A percentile compares a stretch with the other conserved stretches of the same genome.
Evolutionary conservation across 2,797 vertebrate genomes (phyloP).

Genomic region (Thamnophis elegans): DNA sequence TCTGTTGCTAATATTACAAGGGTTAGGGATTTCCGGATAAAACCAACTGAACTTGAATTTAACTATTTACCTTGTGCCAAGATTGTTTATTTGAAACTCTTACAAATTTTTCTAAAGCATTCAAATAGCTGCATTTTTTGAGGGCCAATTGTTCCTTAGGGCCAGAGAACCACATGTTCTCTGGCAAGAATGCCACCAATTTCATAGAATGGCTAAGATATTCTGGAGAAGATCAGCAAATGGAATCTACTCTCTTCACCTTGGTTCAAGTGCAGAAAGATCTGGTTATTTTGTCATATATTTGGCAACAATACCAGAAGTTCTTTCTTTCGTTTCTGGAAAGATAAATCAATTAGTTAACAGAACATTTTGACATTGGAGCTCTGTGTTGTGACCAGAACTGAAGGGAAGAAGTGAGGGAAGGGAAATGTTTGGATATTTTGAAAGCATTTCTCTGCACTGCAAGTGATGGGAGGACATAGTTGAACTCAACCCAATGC

Average conservation of each 20-base stretch:
- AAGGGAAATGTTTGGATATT: neutral
- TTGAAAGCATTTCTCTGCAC: neutral
- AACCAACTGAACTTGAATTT: neutral
- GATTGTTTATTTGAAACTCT: neutral
- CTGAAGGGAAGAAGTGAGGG: neutral
- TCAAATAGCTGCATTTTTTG: neutral
- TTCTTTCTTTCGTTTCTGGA: neutral
- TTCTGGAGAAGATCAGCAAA: neutral
- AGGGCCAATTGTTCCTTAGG: neutral
- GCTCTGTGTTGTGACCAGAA: neutral
- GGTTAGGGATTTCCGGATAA: neutral
- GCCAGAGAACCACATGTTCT: neutral
- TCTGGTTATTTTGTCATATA: neutral
- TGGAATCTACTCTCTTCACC: neutral
- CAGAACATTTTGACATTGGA: neutral
- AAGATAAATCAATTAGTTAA: neutral
- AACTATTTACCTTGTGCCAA: neutral
- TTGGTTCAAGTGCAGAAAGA: neutral
- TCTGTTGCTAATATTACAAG: neutral
- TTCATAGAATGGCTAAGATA: neutral
- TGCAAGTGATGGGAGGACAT: neutral
- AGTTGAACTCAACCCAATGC: neutral
- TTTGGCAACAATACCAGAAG: neutral
- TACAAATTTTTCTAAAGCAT: neutral
- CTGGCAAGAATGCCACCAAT: neutral